Conservation (phyloP, 1,140 invertebrate genomes). For the Mactra quadrangularis region DNA sequence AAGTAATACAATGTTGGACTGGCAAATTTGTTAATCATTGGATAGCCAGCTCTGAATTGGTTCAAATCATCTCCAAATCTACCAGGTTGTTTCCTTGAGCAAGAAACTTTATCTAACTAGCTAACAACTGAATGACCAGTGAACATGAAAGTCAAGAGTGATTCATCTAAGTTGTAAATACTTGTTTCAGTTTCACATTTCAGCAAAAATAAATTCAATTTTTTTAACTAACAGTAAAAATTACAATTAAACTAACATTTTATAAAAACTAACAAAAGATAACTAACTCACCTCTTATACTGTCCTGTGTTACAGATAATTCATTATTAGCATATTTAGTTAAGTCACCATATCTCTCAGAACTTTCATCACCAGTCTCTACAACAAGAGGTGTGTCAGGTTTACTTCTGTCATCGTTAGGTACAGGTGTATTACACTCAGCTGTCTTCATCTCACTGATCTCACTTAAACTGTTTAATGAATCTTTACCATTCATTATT, state of each 20-base stretch:
- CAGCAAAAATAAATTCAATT: neutral
- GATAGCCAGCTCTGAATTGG: too few species aligned
- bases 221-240: neutral
- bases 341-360: constrained; percentile 17
- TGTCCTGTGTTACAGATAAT: neutral
- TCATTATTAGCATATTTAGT: constrained; percentile 5
- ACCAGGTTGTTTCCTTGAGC: too few species aligned
- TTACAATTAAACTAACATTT: neutral
- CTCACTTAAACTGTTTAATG: too few species aligned
- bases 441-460: too few species aligned
- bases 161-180: neutral
- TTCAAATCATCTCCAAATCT: too few species aligned
- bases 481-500: too few species aligned
- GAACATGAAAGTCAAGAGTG: too few species aligned
- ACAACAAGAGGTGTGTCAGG: neutral
- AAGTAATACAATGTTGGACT: too few species aligned
- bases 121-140: too few species aligned
- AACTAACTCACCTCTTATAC: neutral
- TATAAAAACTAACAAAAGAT: neutral
- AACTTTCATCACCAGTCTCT: neutral
- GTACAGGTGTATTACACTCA: neutral
- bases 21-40: too few species aligned
- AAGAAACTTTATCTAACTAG: too few species aligned
- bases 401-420: constrained; percentile 4
- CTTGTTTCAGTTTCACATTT: neutral